phyloP scores from a whole-genome alignment of 2,888 invertebrate species.

The Oeneis ivallda region DNA sequence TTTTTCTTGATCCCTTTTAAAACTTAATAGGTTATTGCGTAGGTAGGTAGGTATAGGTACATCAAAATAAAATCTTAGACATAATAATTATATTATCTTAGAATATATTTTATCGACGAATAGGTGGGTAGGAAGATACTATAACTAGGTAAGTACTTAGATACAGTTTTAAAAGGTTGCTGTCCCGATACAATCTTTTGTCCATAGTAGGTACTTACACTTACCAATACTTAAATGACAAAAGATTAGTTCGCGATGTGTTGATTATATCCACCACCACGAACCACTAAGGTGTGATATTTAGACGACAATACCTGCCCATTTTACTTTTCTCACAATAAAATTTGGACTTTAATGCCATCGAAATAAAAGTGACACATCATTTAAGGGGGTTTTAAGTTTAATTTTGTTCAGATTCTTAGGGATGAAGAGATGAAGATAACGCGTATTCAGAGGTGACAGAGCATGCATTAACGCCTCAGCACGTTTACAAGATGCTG shows the following conservation, averaged over 20 bases:
- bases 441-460: constrained; percentile 51
- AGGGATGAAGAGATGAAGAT: constrained; percentile 36
- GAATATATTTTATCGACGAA: too few species aligned
- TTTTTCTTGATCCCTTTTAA: too few species aligned
- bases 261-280: constrained; percentile 63
- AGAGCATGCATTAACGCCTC: constrained; percentile 65
- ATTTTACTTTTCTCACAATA: constrained; percentile 29
- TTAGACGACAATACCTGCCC: constrained; percentile 42
- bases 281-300: constrained; percentile 53
- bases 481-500: constrained; percentile 42
- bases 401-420: constrained; percentile 37
- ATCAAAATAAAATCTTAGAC: too few species aligned
- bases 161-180: not conserved
- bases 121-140: too few species aligned
- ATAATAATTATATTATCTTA: too few species aligned
- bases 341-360: constrained; percentile 37
- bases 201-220: not conserved
- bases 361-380: constrained; percentile 32
- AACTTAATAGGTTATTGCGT: too few species aligned
- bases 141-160: too few species aligned
- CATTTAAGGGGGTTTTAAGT: constrained; percentile 19
- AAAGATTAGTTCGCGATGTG: constrained; percentile 70
- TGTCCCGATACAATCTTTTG: too few species aligned
- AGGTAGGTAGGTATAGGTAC: too few species aligned
- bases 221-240: constrained; percentile 28